Evolutionary conservation across 2,113 vertebrate species (phyloP), one percentile per base, ranked within the genome.

Genomic region (Bostrychus sinensis): DNA sequence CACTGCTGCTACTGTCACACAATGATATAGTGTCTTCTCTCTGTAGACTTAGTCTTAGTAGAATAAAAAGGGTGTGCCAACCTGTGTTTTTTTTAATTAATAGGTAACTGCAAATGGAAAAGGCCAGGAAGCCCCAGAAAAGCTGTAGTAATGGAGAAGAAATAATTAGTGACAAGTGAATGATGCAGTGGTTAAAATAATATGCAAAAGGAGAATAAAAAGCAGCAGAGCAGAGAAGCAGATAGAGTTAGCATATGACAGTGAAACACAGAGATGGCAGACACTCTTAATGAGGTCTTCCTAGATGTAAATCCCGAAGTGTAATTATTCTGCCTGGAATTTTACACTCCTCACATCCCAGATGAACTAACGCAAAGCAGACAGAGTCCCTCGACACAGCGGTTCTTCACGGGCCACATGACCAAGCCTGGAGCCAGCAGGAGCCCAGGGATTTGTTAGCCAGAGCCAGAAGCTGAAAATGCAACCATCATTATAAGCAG

Each of bases 261-360:
- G 25, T 16, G 48, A 51, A 51, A 63, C 39, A 77, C 61, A 79
- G 65, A 72, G 61, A 77, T 76, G 73, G 70, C 75, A 85, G 85
- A 72, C 62, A 64, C 78, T 82, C 80, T 82, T 84, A 88, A 86
- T 84, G 76, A 83, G 83, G 76, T 80, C 86, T 78, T 77, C 69
- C 81, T 50, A 74, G 70, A 82, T 83, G 70, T 68, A 69, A 48
- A 71, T 66, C 23, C 64, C 23, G 71, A 80, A 41, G 69, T 80
- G 74, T 80, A 82, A 86, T 86, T 82, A 75, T 82, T 84, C 81
- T 65, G 73, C 72, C 66, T 66, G 56, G 55, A 22, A 30, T 77
- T 75, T 72, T 50, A 61, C 39, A 32, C 62, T 76, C 25, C 11
- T 26, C 56, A 63, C 72, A 70, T 68, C 62, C 63, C 64, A 9